These are phyloP conservation scores for Oxygymnocypris stewartii DNA, from an alignment of 2,113 vertebrate genomes.

Conservation along the genomic window DNA sequence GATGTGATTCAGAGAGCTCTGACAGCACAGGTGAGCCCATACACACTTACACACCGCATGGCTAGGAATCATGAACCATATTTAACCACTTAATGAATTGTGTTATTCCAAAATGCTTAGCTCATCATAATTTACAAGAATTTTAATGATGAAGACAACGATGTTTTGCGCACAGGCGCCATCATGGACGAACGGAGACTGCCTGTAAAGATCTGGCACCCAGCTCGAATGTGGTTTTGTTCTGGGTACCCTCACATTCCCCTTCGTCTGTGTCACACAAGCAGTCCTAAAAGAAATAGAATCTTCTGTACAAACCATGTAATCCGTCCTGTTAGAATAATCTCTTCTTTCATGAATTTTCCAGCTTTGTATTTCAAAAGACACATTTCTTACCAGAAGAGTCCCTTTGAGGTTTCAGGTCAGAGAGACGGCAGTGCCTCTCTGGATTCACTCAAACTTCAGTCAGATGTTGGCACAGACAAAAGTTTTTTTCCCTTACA, in stretches of 20 bases:
- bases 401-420: slow-evolving; percentile 41
- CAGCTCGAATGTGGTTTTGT: slow-evolving; percentile 18
- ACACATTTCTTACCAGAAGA: slow-evolving; percentile 54
- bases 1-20: slow-evolving; percentile 77
- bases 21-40: slow-evolving; percentile 68
- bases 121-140: slow-evolving; percentile 33
- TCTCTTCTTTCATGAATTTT: slow-evolving; percentile 50
- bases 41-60: neutral
- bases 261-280: slow-evolving; percentile 10
- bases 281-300: neutral
- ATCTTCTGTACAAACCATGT: neutral
- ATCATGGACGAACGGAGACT: neutral
- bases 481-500: slow-evolving; percentile 43
- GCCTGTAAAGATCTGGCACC: slow-evolving; percentile 34
- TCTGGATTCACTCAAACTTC: slow-evolving; percentile 57
- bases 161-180: slow-evolving; percentile 18
- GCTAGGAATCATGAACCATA: neutral
- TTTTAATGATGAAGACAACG: slow-evolving; percentile 22
- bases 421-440: slow-evolving; percentile 34
- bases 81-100: slow-evolving; percentile 4
- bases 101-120: neutral
- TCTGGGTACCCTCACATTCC: slow-evolving; percentile 29
- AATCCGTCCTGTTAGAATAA: slow-evolving; percentile 35
- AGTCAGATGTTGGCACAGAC: slow-evolving; percentile 51
- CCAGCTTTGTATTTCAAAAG: slow-evolving; percentile 59